Conservation (phyloP, 2,797 vertebrate species). For the Ceyx erithaca region DNA sequence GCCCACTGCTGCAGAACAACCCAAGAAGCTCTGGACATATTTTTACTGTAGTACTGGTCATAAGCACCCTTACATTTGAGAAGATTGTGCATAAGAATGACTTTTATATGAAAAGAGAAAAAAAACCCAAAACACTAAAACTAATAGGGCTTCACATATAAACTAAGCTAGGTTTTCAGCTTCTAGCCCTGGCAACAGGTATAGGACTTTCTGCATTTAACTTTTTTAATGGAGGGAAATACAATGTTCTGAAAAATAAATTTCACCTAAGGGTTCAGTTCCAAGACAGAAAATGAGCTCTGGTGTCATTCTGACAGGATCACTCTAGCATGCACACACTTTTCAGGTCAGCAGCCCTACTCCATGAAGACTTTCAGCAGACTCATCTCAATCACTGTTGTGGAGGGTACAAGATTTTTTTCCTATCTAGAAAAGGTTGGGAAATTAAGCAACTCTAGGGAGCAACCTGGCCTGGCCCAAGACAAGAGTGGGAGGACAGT, state of each 20-base stretch:
- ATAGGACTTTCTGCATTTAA: neutral
- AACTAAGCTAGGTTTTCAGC: neutral
- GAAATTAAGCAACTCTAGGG: neutral
- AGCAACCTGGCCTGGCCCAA: neutral
- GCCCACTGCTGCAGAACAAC: neutral
- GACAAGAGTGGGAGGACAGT: slow-evolving; percentile 21
- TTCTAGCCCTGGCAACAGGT: neutral
- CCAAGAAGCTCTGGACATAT: neutral
- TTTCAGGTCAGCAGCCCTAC: neutral
- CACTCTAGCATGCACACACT: neutral
- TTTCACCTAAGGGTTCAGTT: neutral
- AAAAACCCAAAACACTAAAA: neutral
- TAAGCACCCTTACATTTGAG: neutral
- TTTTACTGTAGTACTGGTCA: neutral
- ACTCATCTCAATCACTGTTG: neutral
- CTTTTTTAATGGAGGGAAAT: neutral
- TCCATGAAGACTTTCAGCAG: neutral
- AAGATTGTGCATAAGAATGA: neutral
- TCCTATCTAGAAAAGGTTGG: neutral
- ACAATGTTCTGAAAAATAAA: neutral
- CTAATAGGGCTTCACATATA: neutral
- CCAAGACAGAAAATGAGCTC: neutral
- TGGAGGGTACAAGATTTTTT: neutral
- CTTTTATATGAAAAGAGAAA: neutral
- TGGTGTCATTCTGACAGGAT: neutral